Evolutionary conservation across 2,113 vertebrate genomes (phyloP), one percentile per base, ranked within the genome.

Genomic region (Puffinus mauretanicus): DNA sequence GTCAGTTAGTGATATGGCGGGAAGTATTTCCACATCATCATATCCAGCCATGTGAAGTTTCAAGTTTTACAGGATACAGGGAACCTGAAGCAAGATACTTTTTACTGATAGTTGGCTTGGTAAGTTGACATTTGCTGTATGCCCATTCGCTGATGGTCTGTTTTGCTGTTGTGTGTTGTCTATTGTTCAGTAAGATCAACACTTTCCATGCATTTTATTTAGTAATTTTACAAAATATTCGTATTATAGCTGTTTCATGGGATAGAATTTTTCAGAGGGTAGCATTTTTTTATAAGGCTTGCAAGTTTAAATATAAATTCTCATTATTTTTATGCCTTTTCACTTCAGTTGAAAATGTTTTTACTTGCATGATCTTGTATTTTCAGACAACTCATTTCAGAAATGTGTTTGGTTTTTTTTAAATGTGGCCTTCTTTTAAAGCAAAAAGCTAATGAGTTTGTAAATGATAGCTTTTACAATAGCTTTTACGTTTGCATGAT

Each of bases 31-130:
- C 99, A 8, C 98, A 88, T 14, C 88, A 97, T 54, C 98, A 98
- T 30, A 91, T 98, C 25, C 96, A 98, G 66, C 90, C 91, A 2
- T 32, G 65, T 27, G 21, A 96, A 46, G 83, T 70, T 44, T n/a
- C 95, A 13, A 22, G 21, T 75, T 6, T 54, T 18, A 97, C 97
- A 6, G 98, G 97, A 80, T 99, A 98, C 97, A 96, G 54, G 38
- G 98, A 98, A 66, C 98, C 98, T 13, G 97, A 98, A 42, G 98
- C 98, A 79, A 98, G 99, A 84, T 98, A 99, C 93, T 99, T 99
- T 96, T 98, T 99, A 78, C 98, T 99, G 78, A 98, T 99, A 27
- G 99, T 99, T 78, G 99, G 99, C 65, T 97, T 99, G 99, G 99
- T 99, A 96, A 97, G 98, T 97, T 84, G 18, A 32, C 7, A 7